Conservation (phyloP, 2,113 vertebrate species). For the Eurystomus gularis region DNA sequence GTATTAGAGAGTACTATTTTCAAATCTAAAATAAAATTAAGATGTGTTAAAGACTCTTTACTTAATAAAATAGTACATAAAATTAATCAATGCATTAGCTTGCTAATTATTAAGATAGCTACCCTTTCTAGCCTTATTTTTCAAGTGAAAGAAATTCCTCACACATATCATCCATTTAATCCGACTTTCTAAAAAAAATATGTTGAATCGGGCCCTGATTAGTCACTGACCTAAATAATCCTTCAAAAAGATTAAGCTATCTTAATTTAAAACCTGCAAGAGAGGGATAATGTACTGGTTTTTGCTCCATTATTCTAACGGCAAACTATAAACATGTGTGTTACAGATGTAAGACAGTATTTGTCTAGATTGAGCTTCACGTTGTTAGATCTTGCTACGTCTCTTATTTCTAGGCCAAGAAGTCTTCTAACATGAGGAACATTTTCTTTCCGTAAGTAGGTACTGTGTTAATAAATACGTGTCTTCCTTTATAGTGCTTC, state of each 20-base stretch:
- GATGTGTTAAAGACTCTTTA: background rate
- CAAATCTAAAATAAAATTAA: background rate
- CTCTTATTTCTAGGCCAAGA: background rate
- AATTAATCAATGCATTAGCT: background rate
- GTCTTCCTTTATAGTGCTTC: background rate
- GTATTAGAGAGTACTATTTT: background rate
- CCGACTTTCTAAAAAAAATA: conserved; percentile 3
- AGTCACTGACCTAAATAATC: conserved; percentile 41
- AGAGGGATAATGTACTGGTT: background rate
- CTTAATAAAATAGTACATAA: background rate
- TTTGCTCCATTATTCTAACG: background rate
- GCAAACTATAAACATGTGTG: background rate
- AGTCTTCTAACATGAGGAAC: background rate
- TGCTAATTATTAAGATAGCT: background rate
- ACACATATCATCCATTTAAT: conserved; percentile 19
- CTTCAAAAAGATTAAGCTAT: background rate
- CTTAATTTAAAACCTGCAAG: background rate
- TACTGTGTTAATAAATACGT: background rate
- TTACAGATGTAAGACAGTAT: background rate
- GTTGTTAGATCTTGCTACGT: background rate
- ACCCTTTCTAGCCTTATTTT: background rate
- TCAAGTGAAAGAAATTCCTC: background rate
- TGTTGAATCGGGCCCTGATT: background rate
- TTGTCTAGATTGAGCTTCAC: background rate
- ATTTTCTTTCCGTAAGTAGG: background rate